phyloP scores from a whole-genome alignment of 2,888 invertebrate species.

The Apamea monoglypha region DNA sequence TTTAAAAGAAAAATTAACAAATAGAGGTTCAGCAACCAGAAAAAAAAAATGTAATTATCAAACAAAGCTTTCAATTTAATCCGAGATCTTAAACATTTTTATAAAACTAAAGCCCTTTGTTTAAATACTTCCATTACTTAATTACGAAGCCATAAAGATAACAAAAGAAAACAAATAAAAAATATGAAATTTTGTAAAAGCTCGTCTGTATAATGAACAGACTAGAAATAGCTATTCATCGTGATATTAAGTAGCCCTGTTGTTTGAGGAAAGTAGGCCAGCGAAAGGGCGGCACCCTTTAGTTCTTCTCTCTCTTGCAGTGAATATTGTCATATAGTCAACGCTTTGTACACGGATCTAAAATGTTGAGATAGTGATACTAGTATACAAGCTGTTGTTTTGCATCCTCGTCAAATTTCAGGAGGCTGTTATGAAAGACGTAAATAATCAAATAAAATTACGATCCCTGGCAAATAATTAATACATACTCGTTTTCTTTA shows the following conservation, averaged over 20 bases:
- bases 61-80: slow-evolving; percentile 9
- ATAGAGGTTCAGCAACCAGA: too few species aligned
- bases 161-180: slow-evolving; percentile 36
- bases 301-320: not conserved
- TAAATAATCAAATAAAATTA: too few species aligned
- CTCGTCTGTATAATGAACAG: slow-evolving; percentile 20
- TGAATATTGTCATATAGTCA: slow-evolving; percentile 21
- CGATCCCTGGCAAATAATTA: too few species aligned
- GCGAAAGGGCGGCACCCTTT: slow-evolving; percentile 14
- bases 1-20: not conserved
- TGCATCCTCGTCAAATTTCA: too few species aligned
- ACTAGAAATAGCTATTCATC: slow-evolving; percentile 43
- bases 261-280: slow-evolving; percentile 33
- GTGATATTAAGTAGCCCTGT: slow-evolving; percentile 15
- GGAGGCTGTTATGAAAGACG: too few species aligned
- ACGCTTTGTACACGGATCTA: slow-evolving; percentile 3
- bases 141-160: slow-evolving; percentile 27
- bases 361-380: not conserved
- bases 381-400: not conserved
- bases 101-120: slow-evolving; percentile 31
- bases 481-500: too few species aligned
- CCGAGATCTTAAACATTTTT: slow-evolving; percentile 9
- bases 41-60: not conserved
- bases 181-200: slow-evolving; percentile 28
- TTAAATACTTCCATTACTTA: slow-evolving; percentile 41